Conservation (phyloP, 2,888 invertebrate species). For the Priapulus caudatus region DNA sequence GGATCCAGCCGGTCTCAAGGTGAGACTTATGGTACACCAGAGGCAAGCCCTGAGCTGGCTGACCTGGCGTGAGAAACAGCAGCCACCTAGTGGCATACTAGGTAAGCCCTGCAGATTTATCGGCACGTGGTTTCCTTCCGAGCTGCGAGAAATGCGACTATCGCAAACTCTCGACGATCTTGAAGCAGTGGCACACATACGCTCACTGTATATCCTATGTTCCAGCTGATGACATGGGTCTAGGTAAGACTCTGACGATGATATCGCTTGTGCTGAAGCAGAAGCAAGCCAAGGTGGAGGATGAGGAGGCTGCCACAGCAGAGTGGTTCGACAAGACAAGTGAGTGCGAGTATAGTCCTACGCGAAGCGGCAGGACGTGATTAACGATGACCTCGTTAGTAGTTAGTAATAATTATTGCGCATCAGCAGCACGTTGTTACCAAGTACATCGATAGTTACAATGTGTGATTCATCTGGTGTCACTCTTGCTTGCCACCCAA, state of each 20-base stretch:
- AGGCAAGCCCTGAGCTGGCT: conserved; percentile 75
- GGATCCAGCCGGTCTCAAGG: conserved; percentile 45
- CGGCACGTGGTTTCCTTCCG: neutral
- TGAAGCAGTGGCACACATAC: conserved; percentile 4
- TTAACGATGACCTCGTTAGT: too few relatives aligned
- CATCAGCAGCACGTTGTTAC: too few relatives aligned
- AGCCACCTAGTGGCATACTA: conserved; percentile 70
- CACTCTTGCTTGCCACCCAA: too few relatives aligned
- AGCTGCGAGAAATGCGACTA: neutral
- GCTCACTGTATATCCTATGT: neutral
- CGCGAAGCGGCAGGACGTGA: too few relatives aligned
- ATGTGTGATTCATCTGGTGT: too few relatives aligned
- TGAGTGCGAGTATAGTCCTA: too few relatives aligned
- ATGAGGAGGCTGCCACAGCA: too few relatives aligned
- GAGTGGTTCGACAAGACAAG: too few relatives aligned
- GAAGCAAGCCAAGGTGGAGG: conserved; percentile 24
- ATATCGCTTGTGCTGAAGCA: conserved; percentile 40
- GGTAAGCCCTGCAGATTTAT: conserved; percentile 42
- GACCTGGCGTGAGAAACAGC: conserved; percentile 71
- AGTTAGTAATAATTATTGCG: too few relatives aligned
- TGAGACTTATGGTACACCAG: conserved; percentile 68
- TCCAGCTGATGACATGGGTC: conserved; percentile 44
- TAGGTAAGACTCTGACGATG: conserved; percentile 44
- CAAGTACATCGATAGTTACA: too few relatives aligned
- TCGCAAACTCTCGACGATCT: conserved; percentile 8